phyloP scores from a whole-genome alignment of 1,140 invertebrate species.

The Trichonephila inaurata region DNA sequence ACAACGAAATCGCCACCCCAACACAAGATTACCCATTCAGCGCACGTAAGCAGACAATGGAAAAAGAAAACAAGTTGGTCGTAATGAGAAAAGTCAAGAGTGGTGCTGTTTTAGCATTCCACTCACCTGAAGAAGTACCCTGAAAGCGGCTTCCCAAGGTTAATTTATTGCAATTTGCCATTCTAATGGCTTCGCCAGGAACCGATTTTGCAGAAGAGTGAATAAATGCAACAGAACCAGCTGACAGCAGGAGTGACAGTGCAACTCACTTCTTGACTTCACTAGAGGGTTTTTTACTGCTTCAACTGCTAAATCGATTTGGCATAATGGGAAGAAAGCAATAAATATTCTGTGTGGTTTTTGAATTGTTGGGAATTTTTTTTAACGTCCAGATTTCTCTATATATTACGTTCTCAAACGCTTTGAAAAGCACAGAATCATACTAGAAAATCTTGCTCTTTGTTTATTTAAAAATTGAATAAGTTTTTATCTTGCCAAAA shows the following conservation, averaged over 20 bases:
- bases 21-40: neutral
- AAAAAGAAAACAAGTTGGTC: neutral
- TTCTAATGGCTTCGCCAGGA: conserved; percentile 28
- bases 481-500: too few relatives aligned
- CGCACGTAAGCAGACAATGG: conserved; percentile 22
- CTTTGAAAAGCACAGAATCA: too few relatives aligned
- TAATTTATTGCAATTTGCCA: conserved; percentile 63
- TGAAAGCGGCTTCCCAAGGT: conserved; percentile 34
- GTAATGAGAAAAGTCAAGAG: neutral
- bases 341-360: neutral
- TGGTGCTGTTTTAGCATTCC: neutral
- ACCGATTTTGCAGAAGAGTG: neutral
- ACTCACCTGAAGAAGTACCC: conserved; percentile 4
- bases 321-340: neutral
- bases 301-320: neutral
- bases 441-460: too few relatives aligned
- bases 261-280: conserved; percentile 18
- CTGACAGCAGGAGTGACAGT: conserved; percentile 39
- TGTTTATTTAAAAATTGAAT: too few relatives aligned
- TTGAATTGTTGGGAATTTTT: neutral
- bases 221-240: neutral
- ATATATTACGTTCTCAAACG: neutral
- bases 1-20: conserved; percentile 7
- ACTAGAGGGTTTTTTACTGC: neutral
- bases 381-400: neutral